Percentiles rank a stretch among this genome's conserved stretches.
Conservation (phyloP, 2,113 vertebrate species). For the Prolemur simus region DNA sequence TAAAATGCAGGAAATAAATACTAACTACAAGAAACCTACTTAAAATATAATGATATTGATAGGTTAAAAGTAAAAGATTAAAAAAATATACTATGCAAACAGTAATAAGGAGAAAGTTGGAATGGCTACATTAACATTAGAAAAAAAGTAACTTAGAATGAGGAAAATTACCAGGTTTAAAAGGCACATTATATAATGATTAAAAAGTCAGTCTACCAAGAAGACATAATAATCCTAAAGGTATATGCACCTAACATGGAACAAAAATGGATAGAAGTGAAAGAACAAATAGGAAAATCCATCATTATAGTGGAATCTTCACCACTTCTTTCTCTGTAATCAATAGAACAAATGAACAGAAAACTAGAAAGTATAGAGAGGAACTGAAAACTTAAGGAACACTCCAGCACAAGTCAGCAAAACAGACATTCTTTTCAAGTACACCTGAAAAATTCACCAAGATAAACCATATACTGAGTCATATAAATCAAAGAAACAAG, state of each 20-base stretch:
- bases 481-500: not conserved
- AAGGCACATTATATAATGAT: not conserved
- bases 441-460: not conserved
- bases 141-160: not conserved
- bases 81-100: not conserved
- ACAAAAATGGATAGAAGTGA: not conserved
- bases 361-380: not conserved
- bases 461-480: not conserved
- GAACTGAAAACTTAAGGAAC: not conserved
- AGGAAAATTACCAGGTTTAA: not conserved
- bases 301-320: not conserved
- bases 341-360: not conserved
- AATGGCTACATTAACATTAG: not conserved
- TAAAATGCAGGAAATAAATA: not conserved
- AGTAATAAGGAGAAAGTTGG: not conserved
- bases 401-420: not conserved
- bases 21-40: not conserved
- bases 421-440: not conserved
- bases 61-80: not conserved
- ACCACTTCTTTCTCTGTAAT: not conserved
- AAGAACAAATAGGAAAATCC: not conserved
- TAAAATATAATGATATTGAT: not conserved
- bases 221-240: not conserved
- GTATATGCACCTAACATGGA: not conserved
- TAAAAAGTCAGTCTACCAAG: not conserved